Base-by-base conservation (phyloP, 1,140 invertebrate genomes). In the Achatina immaculata region DNA sequence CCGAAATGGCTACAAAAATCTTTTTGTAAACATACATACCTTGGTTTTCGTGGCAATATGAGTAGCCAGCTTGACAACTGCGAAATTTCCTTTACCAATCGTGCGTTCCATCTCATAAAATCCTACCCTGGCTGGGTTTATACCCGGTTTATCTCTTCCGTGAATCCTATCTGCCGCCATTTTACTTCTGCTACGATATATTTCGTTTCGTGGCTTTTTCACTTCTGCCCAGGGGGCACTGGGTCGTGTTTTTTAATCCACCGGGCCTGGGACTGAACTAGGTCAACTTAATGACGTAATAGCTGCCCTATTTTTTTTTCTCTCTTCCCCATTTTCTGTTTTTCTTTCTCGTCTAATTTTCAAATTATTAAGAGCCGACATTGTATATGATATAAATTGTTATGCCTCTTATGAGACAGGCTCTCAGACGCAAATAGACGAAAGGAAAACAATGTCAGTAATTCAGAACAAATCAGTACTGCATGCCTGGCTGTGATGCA, bases 11-110 rank as follows among this genome's bases (percentile, higher is more conserved):
- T n/a, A n/a, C n/a, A n/a, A n/a, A n/a, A n/a, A n/a, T n/a, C n/a
- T n/a, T n/a, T 43, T 9, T 14, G 11, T 9, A 28, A 9, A 16
- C 65, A 19, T 38, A 81, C 93, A 94, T 93, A 98, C 97, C 95
- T 98, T 96, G 85, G 95, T 97, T 93, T 97, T 98, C 78, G 96
- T 98, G 88, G 98, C 95, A 62, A 96, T 94, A 92, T 98, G 97
- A 89, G 95, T 95, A 81, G 97, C 97, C 86, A 97, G 91, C 93
- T 98, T 55, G n/a, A n/a, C n/a, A n/a, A n/a, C n/a, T n/a, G n/a
- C n/a, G n/a, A n/a, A n/a, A n/a, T n/a, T n/a, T n/a, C 97, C 97
- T 93, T 99, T 99, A 80, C 97, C 97, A 86, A 98, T 98, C 68
- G 97, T 98, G 87, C 95, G 95, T 91, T 97, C 96, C 88, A 98